Conservation (phyloP, 35 echinoderm and acorn worm species). For the Ptychodera flava region DNA sequence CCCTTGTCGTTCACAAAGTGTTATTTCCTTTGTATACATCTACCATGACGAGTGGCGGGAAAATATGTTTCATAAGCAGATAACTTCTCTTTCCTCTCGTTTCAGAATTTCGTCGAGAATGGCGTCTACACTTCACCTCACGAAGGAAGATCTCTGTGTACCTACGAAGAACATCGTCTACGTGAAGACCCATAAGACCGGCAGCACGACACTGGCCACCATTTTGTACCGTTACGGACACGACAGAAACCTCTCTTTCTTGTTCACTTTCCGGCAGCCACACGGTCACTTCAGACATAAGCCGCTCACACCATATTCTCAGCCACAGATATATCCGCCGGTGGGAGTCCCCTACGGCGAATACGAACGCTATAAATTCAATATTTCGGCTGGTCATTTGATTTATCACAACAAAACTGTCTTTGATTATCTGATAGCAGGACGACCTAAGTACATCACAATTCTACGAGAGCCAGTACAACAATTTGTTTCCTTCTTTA, state of each 20-base stretch:
- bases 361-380: conserved; percentile 14
- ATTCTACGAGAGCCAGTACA: conserved; percentile 37
- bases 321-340: conserved; percentile 7
- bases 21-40: background rate
- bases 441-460: conserved; percentile 11
- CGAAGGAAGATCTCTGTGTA: background rate
- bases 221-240: conserved; percentile 27
- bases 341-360: background rate
- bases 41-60: too few relatives aligned
- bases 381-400: conserved; percentile 30
- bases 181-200: conserved; percentile 49
- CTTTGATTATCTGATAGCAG: conserved; percentile 12
- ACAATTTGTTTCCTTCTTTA: conserved; percentile 36
- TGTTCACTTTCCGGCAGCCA: background rate
- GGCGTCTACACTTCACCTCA: background rate
- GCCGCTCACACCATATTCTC: background rate
- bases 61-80: too few relatives aligned
- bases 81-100: background rate
- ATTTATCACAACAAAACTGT: background rate
- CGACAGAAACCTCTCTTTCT: conserved; percentile 28
- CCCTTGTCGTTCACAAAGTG: background rate
- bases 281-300: conserved; percentile 8
- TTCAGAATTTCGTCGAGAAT: background rate
- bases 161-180: conserved; percentile 16
- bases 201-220: conserved; percentile 23